phyloP scores from a whole-genome alignment of 2,113 vertebrate genomes.

The Gobio gobio region DNA sequence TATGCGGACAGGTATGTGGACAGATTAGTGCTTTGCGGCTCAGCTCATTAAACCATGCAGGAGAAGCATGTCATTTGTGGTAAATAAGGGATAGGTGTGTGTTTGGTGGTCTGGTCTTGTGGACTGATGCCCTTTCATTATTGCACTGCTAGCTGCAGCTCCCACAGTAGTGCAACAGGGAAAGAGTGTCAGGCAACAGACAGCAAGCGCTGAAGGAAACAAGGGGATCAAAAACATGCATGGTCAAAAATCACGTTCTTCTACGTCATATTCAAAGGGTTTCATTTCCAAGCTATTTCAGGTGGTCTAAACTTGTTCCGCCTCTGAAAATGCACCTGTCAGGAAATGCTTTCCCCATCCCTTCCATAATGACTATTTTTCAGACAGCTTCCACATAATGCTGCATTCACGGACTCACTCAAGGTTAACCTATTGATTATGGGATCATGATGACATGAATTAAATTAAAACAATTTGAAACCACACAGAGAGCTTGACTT shows the following conservation, averaged over 20 bases:
- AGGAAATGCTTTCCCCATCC: not conserved
- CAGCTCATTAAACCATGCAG: conserved; percentile 10
- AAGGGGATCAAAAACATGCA: not conserved
- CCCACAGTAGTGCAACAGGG: conserved; percentile 95
- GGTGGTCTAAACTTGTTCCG: not conserved
- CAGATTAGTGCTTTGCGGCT: conserved; percentile 25
- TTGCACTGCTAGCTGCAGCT: conserved; percentile 89
- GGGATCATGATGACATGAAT: conserved; percentile 5
- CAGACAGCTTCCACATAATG: not conserved
- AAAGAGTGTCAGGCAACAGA: conserved; percentile 86
- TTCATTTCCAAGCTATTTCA: not conserved
- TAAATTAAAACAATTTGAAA: conserved; percentile 1
- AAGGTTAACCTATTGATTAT: conserved; percentile 24
- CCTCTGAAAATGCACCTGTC: not conserved
- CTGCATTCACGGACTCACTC: not conserved
- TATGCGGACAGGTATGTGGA: not conserved
- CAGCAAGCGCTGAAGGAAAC: not conserved
- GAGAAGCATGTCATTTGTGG: conserved; percentile 37
- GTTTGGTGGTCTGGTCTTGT: conserved; percentile 60
- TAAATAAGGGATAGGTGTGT: conserved; percentile 19
- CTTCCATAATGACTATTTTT: not conserved
- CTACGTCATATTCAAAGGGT: not conserved
- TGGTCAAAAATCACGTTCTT: not conserved
- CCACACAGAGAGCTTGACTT: conserved; percentile 1
- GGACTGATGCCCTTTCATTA: conserved; percentile 94